A percentile compares a stretch with the other conserved stretches of the same genome.
These are phyloP conservation scores for Mastigias papua DNA, from an alignment of 30 jellyfish, hydroid and myxozoan genomes.

Conservation along the genomic window DNA sequence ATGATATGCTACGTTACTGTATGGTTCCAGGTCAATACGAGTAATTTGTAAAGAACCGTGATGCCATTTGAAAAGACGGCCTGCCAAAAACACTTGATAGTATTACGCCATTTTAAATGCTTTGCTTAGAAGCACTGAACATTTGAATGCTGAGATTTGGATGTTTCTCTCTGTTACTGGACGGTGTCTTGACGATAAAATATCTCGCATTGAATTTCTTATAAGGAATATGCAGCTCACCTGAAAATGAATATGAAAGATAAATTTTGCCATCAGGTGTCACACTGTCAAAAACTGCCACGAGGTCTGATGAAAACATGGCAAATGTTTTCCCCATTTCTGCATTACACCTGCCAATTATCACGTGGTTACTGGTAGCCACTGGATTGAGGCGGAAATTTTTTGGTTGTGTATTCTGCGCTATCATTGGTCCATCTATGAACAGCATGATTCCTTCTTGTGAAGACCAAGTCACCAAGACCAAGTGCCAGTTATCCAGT, in stretches of 20 bases:
- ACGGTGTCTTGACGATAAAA: background rate
- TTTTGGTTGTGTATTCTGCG: conserved; percentile 62
- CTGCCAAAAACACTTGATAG: too few relatives aligned
- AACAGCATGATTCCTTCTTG: conserved; percentile 69
- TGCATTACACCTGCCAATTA: conserved; percentile 78
- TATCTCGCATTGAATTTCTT: background rate
- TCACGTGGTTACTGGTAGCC: conserved; percentile 64
- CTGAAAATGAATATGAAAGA: conserved; percentile 78
- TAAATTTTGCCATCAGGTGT: conserved; percentile 86
- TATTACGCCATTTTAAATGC: too few relatives aligned
- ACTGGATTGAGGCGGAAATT: conserved; percentile 51
- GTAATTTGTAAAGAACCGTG: too few relatives aligned
- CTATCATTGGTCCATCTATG: conserved; percentile 85
- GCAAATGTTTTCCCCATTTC: conserved; percentile 65
- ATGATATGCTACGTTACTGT: too few relatives aligned
- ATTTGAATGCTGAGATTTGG: too few relatives aligned
- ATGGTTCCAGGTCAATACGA: too few relatives aligned
- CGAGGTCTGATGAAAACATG: conserved; percentile 74
- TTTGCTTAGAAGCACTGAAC: too few relatives aligned
- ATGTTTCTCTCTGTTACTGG: too few relatives aligned
- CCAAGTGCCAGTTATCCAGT: conserved; percentile 78
- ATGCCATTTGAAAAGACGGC: too few relatives aligned
- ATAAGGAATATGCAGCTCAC: conserved; percentile 29
- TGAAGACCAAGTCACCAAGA: conserved; percentile 86
- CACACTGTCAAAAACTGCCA: conserved; percentile 83